A percentile compares a stretch with the other conserved stretches of the same genome.
These are phyloP conservation scores for Holacanthus passer DNA, from an alignment of 2,113 vertebrate species.

Conservation along the genomic window DNA sequence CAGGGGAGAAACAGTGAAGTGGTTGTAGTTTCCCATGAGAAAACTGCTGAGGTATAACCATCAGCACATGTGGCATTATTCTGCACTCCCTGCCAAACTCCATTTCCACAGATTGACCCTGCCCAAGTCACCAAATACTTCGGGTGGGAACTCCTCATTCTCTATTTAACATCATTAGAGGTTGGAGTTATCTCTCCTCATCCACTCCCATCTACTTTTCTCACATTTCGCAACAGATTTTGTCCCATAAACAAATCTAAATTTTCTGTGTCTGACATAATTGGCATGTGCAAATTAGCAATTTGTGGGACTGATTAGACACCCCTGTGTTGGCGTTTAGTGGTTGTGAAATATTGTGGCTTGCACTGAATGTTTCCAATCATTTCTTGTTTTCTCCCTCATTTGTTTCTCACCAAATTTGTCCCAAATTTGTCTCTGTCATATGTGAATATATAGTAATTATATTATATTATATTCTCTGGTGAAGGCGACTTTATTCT, in stretches of 20 bases:
- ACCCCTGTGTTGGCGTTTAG: constrained; percentile 24
- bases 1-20: constrained; percentile 16
- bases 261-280: constrained; percentile 38
- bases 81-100: constrained; percentile 26
- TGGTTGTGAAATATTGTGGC: constrained; percentile 52
- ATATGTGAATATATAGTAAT: not conserved
- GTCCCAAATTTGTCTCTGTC: not conserved
- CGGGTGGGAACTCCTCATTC: constrained; percentile 22
- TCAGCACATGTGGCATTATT: constrained; percentile 53
- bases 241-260: constrained; percentile 29
- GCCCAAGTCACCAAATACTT: constrained; percentile 38
- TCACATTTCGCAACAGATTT: constrained; percentile 18
- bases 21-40: constrained; percentile 59
- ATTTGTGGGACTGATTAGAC: constrained; percentile 50
- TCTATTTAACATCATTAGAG: constrained; percentile 34
- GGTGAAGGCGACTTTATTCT: not conserved
- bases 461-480: not conserved
- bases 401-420: constrained; percentile 17
- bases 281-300: constrained; percentile 48
- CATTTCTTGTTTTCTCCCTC: constrained; percentile 1
- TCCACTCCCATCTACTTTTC: constrained; percentile 21
- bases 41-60: constrained; percentile 60
- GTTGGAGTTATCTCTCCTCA: constrained; percentile 37
- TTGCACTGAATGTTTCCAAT: constrained; percentile 29
- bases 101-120: constrained; percentile 35